Percentiles rank a stretch among this genome's conserved stretches.
phyloP scores from a whole-genome alignment of 2,888 invertebrate genomes.

The Blastobasis adustella region DNA sequence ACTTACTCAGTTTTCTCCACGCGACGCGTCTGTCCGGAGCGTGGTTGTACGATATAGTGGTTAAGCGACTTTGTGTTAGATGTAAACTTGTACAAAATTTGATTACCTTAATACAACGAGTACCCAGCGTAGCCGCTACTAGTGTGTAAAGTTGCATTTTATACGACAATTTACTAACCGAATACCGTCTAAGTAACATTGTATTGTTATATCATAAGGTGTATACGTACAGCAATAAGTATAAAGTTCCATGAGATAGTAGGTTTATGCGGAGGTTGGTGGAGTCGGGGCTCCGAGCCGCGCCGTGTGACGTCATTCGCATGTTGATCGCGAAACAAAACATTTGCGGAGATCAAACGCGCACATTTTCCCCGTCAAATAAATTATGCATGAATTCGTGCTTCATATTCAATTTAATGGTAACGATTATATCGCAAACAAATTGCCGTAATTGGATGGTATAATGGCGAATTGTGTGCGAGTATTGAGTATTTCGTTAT shows the following conservation, averaged over 20 bases:
- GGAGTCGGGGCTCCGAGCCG: too few species aligned
- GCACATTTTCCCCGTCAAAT: too few species aligned
- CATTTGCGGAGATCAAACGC: too few species aligned
- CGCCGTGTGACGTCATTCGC: too few species aligned
- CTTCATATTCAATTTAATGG: too few species aligned
- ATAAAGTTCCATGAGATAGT: constrained; percentile 8
- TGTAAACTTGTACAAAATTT: constrained; percentile 45
- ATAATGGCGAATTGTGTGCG: too few species aligned
- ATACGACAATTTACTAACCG: constrained; percentile 34
- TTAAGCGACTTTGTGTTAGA: constrained; percentile 13
- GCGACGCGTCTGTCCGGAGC: constrained; percentile 24
- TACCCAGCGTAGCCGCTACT: constrained; percentile 22
- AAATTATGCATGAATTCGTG: too few species aligned
- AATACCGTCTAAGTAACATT: constrained; percentile 2
- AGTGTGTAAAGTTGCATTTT: constrained; percentile 36
- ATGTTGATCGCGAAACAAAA: too few species aligned
- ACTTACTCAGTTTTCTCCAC: constrained; percentile 1
- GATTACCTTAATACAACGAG: constrained; percentile 47
- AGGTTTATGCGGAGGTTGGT: background rate
- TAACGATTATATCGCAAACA: too few species aligned
- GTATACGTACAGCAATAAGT: constrained; percentile 26
- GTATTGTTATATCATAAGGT: constrained; percentile 1
- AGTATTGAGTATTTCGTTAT: too few species aligned
- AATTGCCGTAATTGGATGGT: too few species aligned
- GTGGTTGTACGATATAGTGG: constrained; percentile 19